Percentiles rank a stretch among this genome's conserved stretches.
These are phyloP conservation scores for Sebastes hubbsi DNA, from an alignment of 2,797 vertebrate genomes.

Conservation along the genomic window DNA sequence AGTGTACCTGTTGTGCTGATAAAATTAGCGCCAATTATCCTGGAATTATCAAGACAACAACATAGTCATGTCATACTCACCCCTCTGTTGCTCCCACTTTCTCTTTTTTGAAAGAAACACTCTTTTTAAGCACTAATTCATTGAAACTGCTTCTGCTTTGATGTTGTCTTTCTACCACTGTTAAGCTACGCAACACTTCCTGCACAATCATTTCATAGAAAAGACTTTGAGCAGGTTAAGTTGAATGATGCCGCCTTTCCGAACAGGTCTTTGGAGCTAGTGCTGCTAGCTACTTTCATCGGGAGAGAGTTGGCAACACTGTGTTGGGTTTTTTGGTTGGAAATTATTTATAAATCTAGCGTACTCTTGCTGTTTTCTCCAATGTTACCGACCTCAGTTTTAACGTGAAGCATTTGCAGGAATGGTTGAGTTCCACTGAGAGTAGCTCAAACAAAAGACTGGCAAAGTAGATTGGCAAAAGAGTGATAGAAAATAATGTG, in stretches of 20 bases:
- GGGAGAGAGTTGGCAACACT: too few relatives aligned
- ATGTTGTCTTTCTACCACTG: background rate
- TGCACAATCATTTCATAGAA: background rate
- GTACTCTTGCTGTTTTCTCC: background rate
- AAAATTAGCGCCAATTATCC: background rate
- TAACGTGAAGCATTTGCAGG: conserved; percentile 1
- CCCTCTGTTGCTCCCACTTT: background rate
- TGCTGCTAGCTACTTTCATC: too few relatives aligned
- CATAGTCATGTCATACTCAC: background rate
- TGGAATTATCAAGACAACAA: background rate
- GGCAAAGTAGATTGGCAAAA: too few relatives aligned
- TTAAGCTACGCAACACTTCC: background rate
- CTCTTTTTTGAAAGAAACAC: background rate
- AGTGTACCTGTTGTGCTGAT: background rate
- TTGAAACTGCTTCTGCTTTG: background rate
- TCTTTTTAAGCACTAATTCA: background rate
- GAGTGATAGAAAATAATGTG: too few relatives aligned
- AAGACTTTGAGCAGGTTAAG: background rate
- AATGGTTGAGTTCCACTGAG: background rate
- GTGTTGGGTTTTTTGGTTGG: too few relatives aligned
- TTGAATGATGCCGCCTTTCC: background rate
- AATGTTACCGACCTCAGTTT: too few relatives aligned
- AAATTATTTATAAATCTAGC: too few relatives aligned
- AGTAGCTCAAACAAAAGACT: background rate
- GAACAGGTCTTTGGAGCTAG: background rate